Conservation (phyloP, 2,888 invertebrate genomes). For the Pomacea canaliculata region DNA sequence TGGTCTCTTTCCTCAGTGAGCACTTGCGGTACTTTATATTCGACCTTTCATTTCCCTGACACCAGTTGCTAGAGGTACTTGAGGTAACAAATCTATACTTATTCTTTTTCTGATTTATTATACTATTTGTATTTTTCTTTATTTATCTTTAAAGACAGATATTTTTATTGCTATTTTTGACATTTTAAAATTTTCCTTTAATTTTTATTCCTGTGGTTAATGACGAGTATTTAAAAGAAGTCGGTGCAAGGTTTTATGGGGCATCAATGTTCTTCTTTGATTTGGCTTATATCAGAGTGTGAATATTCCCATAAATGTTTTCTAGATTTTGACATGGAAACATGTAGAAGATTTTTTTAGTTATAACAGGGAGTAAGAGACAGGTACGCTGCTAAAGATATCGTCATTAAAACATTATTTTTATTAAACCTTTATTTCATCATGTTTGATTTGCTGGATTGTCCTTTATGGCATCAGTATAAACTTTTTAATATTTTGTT, state of each 20-base stretch:
- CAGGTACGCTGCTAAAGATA: no score
- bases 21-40: not conserved
- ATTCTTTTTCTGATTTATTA: not conserved
- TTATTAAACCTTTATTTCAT: no score
- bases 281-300: no score
- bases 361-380: no score
- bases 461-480: no score
- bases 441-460: no score
- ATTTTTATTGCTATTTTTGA: not conserved
- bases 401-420: no score
- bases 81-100: slow-evolving; percentile 3
- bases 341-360: no score
- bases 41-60: slow-evolving; percentile 3
- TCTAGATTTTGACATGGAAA: no score
- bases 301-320: no score
- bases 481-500: no score
- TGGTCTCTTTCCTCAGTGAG: not conserved
- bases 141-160: not conserved
- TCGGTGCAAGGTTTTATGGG: not conserved
- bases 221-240: not conserved
- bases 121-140: not conserved
- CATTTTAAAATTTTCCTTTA: not conserved
- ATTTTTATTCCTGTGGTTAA: not conserved
- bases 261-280: not conserved
- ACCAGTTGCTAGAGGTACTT: slow-evolving; percentile 1